These are phyloP conservation scores for Drosophila gaucha DNA, from an alignment of 2,888 invertebrate species.

Conservation along the genomic window DNA sequence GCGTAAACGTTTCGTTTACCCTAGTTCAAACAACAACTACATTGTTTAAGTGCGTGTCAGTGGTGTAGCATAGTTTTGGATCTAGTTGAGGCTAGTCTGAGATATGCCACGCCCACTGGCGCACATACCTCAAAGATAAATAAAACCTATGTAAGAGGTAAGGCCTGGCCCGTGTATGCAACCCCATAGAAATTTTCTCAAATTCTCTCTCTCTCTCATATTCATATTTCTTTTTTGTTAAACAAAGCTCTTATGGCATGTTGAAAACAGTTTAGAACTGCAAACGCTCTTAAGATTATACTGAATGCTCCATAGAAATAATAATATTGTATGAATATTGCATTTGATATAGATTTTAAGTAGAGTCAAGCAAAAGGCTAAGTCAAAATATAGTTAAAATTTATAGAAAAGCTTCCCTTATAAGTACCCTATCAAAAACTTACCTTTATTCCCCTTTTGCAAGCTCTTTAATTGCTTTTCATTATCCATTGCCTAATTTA, in stretches of 20 bases:
- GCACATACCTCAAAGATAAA: slow-evolving; percentile 25
- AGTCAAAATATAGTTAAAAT: not conserved
- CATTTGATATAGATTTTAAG: slow-evolving; percentile 50
- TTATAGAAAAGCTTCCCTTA: not conserved
- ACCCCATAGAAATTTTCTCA: slow-evolving; percentile 41
- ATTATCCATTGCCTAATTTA: slow-evolving; percentile 8
- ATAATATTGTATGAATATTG: slow-evolving; percentile 23
- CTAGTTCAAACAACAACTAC: slow-evolving; percentile 22
- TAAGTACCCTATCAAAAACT: not conserved
- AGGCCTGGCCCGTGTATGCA: slow-evolving; percentile 64
- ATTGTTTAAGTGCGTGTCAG: slow-evolving; percentile 29
- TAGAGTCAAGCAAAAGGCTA: slow-evolving; percentile 1
- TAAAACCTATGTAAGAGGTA: slow-evolving; percentile 55
- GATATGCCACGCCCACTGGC: slow-evolving; percentile 61
- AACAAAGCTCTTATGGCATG: slow-evolving; percentile 52
- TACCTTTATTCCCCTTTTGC: not conserved
- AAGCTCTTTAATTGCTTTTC: slow-evolving; percentile 13
- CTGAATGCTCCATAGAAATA: slow-evolving; percentile 57
- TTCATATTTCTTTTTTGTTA: slow-evolving; percentile 13
- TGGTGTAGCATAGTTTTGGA: slow-evolving; percentile 39
- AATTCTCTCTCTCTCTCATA: slow-evolving; percentile 8
- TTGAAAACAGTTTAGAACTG: slow-evolving; percentile 28
- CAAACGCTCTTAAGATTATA: slow-evolving; percentile 30
- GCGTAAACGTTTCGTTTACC: slow-evolving; percentile 83
- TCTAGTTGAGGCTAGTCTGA: slow-evolving; percentile 18